Evolutionary conservation across 2,888 invertebrate genomes (phyloP), one percentile per base, ranked within the genome.

Genomic region (Anticlea derivata): DNA sequence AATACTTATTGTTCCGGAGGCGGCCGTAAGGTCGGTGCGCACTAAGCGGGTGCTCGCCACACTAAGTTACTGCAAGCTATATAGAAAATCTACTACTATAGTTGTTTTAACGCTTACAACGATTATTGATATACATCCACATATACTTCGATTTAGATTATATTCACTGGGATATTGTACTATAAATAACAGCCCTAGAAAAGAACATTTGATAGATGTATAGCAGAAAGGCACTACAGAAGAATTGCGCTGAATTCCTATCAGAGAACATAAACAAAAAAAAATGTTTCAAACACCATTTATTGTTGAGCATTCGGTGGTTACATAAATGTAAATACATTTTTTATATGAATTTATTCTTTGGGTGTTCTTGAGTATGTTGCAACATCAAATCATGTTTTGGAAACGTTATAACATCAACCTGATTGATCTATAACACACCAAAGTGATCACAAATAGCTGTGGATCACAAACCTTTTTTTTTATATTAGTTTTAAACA

Each of bases 1-100:
- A 66, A 58, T 83, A 82, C 72, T 85, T 86, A 85, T 85, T 85
- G 83, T 85, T 75, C 68, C 68, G 70, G 68, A 70, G 73, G 71
- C 76, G 68, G 66, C 73, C 70, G 73, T 63, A 35, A 34, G 12
- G 40, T 13, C 55, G 44, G 60, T 58, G 61, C 70, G 64, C 70
- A 57, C 53, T 54, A 70, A 67, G 65, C 65, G 20, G 50, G 58
- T 54, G 33, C 47, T 31, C 49, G 45, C 47, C 39, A 39, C 44
- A 34, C 31, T 39, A 34, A 33, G 10, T 47, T 58, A 48, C 53
- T 62, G 65, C 57, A 65, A 63, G 65, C 66, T 66, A 56, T 59
- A 61, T 64, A 61, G 63, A 67, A 73, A 75, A 70, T 60, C 75
- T 78, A 79, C 73, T 72, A 68, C 66, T 68, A 73, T 61, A 73